Evolutionary conservation across 2,888 invertebrate species (phyloP).

Genomic region (Drosophila infuscata): DNA sequence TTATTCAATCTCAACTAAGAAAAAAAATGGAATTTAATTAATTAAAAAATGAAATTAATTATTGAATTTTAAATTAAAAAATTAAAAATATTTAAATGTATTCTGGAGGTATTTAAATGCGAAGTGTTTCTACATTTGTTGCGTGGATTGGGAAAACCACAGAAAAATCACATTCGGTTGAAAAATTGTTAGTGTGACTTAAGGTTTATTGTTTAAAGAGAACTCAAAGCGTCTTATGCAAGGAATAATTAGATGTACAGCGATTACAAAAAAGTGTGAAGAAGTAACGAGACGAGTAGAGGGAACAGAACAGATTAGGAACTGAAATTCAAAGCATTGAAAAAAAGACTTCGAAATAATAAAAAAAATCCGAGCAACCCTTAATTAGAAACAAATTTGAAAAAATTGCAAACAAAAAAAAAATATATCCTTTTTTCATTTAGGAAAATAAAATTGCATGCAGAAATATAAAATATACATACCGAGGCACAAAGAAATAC

Average conservation of each 20-base stretch:
- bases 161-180: neutral
- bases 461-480: neutral
- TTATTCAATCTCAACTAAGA: too few species aligned
- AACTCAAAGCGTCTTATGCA: neutral
- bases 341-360: neutral
- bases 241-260: neutral
- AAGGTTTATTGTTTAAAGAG: neutral
- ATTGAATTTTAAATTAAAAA: neutral
- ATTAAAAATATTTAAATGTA: neutral
- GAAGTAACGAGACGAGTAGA: neutral
- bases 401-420: neutral
- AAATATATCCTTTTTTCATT: neutral
- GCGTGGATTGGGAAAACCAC: neutral
- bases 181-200: neutral
- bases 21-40: too few species aligned
- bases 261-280: neutral
- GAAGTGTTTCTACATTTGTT: neutral
- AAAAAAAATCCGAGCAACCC: neutral
- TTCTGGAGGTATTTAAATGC: neutral
- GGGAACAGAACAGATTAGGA: neutral
- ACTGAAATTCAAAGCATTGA: neutral
- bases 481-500: neutral
- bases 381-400: neutral
- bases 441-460: neutral
- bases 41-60: too few species aligned